phyloP scores from a whole-genome alignment of 2,888 invertebrate genomes.

The Sialis lutaria region DNA sequence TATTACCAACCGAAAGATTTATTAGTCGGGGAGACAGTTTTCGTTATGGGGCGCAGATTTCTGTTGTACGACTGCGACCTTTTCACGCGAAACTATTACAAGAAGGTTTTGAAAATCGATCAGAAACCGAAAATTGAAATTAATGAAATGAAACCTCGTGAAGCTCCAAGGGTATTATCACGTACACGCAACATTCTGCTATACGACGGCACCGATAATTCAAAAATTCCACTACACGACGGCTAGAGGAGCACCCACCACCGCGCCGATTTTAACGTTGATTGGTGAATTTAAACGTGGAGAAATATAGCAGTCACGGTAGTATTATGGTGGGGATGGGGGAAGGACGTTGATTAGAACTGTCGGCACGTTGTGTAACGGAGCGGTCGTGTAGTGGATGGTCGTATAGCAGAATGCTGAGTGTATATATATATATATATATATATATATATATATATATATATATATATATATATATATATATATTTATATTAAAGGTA shows the following conservation, averaged over 20 bases:
- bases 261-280: too few relatives aligned
- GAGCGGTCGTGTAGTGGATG: too few relatives aligned
- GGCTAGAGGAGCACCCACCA: too few relatives aligned
- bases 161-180: slow-evolving; percentile 9
- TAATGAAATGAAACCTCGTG: slow-evolving; percentile 14
- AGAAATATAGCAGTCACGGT: too few relatives aligned
- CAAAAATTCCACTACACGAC: too few relatives aligned
- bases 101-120: slow-evolving; percentile 25
- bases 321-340: too few relatives aligned
- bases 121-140: slow-evolving; percentile 24
- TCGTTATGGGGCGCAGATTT: slow-evolving; percentile 50
- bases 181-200: too few relatives aligned
- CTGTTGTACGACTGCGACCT: slow-evolving; percentile 62
- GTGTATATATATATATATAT: slow-evolving; percentile 4
- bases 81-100: slow-evolving; percentile 60
- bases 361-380: too few relatives aligned
- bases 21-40: slow-evolving; percentile 51
- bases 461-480: neutral
- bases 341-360: too few relatives aligned
- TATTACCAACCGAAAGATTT: slow-evolving; percentile 68
- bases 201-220: too few relatives aligned
- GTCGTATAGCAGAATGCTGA: too few relatives aligned
- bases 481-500: neutral
- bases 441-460: neutral
- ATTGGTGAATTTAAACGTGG: too few relatives aligned